These are phyloP conservation scores for Zaprionus camerounensis DNA, from an alignment of 1,140 invertebrate species.

Conservation along the genomic window DNA sequence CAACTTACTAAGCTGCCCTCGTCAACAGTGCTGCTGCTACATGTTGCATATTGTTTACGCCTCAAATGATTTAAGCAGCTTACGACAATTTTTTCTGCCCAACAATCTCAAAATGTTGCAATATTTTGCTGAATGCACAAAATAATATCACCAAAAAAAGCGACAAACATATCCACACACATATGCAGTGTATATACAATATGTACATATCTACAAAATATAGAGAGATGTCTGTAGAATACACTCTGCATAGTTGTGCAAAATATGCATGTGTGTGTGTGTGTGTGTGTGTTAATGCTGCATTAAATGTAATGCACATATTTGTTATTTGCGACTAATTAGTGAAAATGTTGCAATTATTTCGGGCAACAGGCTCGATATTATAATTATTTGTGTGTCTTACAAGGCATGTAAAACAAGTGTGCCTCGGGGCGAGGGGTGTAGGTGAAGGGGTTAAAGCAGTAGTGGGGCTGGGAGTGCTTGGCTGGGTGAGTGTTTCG, in stretches of 20 bases:
- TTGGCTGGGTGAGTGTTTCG: neutral
- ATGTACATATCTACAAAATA: too few relatives aligned
- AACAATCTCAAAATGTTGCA: slow-evolving; percentile 17
- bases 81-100: slow-evolving; percentile 18
- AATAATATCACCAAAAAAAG: slow-evolving; percentile 11
- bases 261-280: neutral
- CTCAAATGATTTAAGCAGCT: slow-evolving; percentile 43
- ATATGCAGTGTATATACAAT: neutral
- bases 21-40: slow-evolving; percentile 3
- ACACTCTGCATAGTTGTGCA: neutral
- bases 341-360: slow-evolving; percentile 52
- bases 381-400: slow-evolving; percentile 41
- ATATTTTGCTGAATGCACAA: slow-evolving; percentile 26
- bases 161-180: neutral
- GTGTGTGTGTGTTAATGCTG: neutral
- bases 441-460: neutral
- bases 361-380: slow-evolving; percentile 1
- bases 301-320: neutral
- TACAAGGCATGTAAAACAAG: slow-evolving; percentile 40
- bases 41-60: slow-evolving; percentile 34
- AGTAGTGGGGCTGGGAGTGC: neutral
- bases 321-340: slow-evolving; percentile 39
- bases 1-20: neutral
- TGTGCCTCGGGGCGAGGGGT: neutral
- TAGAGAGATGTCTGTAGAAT: neutral